These are phyloP conservation scores for Eulithis testata DNA, from an alignment of 2,888 invertebrate genomes.

Conservation along the genomic window DNA sequence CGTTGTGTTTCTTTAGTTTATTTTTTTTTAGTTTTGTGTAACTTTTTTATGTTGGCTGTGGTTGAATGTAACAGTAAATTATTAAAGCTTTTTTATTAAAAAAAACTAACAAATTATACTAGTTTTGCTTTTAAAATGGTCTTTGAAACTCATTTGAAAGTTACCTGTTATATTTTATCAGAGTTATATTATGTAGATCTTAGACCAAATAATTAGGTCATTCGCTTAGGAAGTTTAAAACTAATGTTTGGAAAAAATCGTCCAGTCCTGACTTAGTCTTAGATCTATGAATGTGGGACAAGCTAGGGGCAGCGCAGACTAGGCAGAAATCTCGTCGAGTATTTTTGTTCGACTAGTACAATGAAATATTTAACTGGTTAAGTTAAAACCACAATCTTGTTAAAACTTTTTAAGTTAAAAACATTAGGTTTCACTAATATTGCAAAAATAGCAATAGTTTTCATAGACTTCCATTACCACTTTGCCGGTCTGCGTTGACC, in stretches of 20 bases:
- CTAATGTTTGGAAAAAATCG: background rate
- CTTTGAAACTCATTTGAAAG: background rate
- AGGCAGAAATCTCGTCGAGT: background rate
- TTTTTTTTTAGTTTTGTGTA: background rate
- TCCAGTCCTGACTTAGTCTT: background rate
- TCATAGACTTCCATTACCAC: no score
- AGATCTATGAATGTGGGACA: background rate
- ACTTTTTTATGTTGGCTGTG: slow-evolving; percentile 5
- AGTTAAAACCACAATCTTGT: no score
- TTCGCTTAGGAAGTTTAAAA: background rate
- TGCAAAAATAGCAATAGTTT: no score
- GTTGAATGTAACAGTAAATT: slow-evolving; percentile 7
- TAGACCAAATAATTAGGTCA: background rate
- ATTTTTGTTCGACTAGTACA: background rate
- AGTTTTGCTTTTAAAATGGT: slow-evolving; percentile 12
- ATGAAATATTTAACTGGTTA: no score
- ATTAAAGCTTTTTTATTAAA: slow-evolving; percentile 13
- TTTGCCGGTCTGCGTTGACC: background rate
- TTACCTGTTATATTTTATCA: background rate
- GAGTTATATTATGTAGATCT: background rate
- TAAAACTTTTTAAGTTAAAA: no score
- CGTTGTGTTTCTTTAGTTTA: background rate
- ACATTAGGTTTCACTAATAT: no score
- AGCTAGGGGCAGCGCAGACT: background rate
- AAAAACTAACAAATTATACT: slow-evolving; percentile 7